These are phyloP conservation scores for Anableps anableps DNA, from an alignment of 2,797 vertebrate genomes.

Conservation along the genomic window DNA sequence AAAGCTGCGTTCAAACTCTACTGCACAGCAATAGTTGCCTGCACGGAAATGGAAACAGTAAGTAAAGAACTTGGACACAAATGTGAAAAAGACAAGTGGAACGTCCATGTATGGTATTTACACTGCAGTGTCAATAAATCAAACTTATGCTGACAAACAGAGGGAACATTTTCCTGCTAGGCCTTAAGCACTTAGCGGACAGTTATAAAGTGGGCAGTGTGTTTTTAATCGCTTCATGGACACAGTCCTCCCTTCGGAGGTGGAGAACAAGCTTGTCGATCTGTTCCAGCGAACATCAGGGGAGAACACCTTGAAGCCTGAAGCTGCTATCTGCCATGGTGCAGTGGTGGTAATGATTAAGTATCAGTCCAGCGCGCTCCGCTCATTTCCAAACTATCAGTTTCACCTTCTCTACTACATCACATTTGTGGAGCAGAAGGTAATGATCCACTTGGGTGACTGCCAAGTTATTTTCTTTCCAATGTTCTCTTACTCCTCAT, in stretches of 20 bases:
- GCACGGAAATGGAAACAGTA: constrained; percentile 4
- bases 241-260: constrained; percentile 63
- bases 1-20: neutral
- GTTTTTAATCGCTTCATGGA: constrained; percentile 72
- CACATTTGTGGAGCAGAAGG: constrained; percentile 74
- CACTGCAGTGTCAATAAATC: constrained; percentile 51
- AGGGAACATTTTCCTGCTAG: constrained; percentile 50
- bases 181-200: constrained; percentile 52
- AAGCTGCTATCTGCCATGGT: constrained; percentile 70
- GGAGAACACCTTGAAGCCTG: constrained; percentile 72
- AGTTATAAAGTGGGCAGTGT: constrained; percentile 74
- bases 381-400: constrained; percentile 80
- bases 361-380: constrained; percentile 68
- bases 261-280: constrained; percentile 71
- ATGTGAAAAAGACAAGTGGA: constrained; percentile 19
- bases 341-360: constrained; percentile 76
- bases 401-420: constrained; percentile 78
- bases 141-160: constrained; percentile 41
- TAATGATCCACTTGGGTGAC: constrained; percentile 79
- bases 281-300: constrained; percentile 73
- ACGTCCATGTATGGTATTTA: constrained; percentile 38
- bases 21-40: neutral
- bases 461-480: constrained; percentile 71
- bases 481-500: constrained; percentile 49
- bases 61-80: constrained; percentile 10